Evolutionary conservation across 2,113 vertebrate species (phyloP).

Genomic region (Arenaria interpres): DNA sequence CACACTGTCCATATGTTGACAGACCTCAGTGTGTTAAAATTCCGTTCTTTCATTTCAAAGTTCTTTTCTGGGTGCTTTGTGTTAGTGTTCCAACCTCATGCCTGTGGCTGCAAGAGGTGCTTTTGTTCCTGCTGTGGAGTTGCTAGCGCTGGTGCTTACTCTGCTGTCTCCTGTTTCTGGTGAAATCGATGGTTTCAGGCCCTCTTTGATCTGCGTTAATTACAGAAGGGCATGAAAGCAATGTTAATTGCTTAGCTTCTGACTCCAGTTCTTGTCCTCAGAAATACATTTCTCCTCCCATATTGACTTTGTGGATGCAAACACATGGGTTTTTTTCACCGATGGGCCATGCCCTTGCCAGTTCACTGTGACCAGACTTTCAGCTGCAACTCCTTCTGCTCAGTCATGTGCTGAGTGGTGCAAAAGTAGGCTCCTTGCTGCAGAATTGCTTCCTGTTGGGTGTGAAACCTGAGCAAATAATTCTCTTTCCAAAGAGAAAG

Average conservation of each 20-base stretch:
- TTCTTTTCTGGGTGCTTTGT: background rate
- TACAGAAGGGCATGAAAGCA: conserved; percentile 59
- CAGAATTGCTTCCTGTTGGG: conserved; percentile 22
- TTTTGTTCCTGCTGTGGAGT: background rate
- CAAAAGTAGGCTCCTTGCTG: background rate
- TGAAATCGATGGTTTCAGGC: conserved; percentile 20
- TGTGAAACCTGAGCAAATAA: conserved; percentile 48
- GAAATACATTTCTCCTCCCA: background rate
- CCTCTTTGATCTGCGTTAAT: conserved; percentile 65
- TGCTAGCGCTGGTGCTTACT: background rate
- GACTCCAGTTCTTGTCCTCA: conserved; percentile 20
- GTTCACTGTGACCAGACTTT: background rate
- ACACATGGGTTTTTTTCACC: background rate
- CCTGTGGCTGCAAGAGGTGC: background rate
- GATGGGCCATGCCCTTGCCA: background rate
- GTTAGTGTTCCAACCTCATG: background rate
- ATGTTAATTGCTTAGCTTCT: conserved; percentile 69
- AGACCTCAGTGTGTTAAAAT: background rate
- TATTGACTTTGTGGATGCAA: background rate
- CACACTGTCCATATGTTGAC: background rate
- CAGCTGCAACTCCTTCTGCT: background rate
- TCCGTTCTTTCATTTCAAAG: background rate
- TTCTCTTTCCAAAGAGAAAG: background rate
- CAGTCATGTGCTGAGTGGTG: background rate
- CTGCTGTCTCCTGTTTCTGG: background rate